Percentiles rank a stretch among this genome's conserved stretches.
These are phyloP conservation scores for Bembecia ichneumoniformis DNA, from an alignment of 2,888 invertebrate genomes.

Conservation along the genomic window DNA sequence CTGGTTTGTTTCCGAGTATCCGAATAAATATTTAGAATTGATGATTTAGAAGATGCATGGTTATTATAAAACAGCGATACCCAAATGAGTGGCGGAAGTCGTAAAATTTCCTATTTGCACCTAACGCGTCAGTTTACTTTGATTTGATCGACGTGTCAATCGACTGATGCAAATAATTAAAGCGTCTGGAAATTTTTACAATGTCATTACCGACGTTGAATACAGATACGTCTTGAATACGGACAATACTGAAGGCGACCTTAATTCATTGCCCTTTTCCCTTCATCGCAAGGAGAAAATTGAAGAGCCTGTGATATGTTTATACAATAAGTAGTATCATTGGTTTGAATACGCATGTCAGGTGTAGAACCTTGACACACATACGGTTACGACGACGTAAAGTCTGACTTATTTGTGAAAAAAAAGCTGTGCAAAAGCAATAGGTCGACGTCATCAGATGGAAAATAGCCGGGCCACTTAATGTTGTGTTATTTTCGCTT, in stretches of 20 bases:
- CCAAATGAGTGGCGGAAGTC: not conserved
- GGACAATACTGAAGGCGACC: too few species aligned
- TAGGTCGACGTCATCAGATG: slow-evolving; percentile 40
- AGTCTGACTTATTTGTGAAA: slow-evolving; percentile 30
- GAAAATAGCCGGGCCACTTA: slow-evolving; percentile 33
- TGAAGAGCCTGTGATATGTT: not conserved
- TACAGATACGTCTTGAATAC: too few species aligned
- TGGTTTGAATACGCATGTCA: slow-evolving; percentile 1
- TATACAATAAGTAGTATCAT: not conserved
- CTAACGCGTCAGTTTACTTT: not conserved
- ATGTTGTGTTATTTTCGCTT: slow-evolving; percentile 8
- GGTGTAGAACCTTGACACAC: slow-evolving; percentile 41
- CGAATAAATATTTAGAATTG: not conserved
- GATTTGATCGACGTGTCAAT: not conserved
- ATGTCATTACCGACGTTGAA: not conserved
- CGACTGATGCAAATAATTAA: not conserved
- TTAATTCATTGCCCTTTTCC: not conserved
- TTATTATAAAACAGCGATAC: not conserved
- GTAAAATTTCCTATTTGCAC: not conserved
- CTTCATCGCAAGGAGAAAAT: not conserved
- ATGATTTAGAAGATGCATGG: not conserved
- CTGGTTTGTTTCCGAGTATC: not conserved
- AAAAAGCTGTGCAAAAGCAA: slow-evolving; percentile 26
- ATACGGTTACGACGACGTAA: slow-evolving; percentile 24
- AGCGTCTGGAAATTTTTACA: not conserved